These are phyloP conservation scores for Cacajao melanocephalus DNA, from an alignment of 2,797 vertebrate genomes.

Conservation along the genomic window DNA sequence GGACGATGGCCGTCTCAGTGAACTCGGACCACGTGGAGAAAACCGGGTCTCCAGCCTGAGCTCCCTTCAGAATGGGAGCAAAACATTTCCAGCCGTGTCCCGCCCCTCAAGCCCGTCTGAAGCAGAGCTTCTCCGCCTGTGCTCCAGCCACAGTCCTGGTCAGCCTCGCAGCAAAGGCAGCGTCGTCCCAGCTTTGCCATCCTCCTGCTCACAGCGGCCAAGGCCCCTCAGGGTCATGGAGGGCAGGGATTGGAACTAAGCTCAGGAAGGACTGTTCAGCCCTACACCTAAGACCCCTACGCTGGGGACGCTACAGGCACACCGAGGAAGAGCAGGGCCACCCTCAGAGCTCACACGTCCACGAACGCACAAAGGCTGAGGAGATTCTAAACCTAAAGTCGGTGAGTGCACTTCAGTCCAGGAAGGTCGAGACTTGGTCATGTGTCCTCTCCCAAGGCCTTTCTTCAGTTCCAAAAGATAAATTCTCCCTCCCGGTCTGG, in stretches of 20 bases:
- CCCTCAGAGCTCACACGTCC: constrained; percentile 46
- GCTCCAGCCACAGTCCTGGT: not conserved
- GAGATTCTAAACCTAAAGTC: constrained; percentile 65
- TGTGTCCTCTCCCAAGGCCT: constrained; percentile 34
- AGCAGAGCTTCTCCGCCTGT: not conserved
- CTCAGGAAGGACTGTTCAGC: not conserved
- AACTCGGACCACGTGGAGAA: not conserved
- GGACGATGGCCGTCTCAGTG: constrained; percentile 19
- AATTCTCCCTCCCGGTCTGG: not conserved
- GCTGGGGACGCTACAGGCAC: constrained; percentile 62
- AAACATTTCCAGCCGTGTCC: not conserved
- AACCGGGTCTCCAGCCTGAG: not conserved
- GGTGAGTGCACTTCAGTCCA: constrained; percentile 25
- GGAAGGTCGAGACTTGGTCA: not conserved
- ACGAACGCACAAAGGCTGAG: constrained; percentile 52
- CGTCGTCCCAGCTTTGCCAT: accelerated
- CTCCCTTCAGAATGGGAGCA: not conserved
- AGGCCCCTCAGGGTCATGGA: constrained; percentile 42
- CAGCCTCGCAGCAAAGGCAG: not conserved
- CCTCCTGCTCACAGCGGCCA: constrained; percentile 47
- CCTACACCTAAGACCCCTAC: constrained; percentile 36
- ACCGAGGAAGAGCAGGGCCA: not conserved
- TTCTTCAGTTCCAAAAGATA: not conserved
- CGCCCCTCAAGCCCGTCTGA: not conserved
- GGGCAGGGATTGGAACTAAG: not conserved